A percentile compares a stretch with the other conserved stretches of the same genome.
phyloP scores from a whole-genome alignment of 2,797 vertebrate genomes.

The Chaunax sp. region DNA sequence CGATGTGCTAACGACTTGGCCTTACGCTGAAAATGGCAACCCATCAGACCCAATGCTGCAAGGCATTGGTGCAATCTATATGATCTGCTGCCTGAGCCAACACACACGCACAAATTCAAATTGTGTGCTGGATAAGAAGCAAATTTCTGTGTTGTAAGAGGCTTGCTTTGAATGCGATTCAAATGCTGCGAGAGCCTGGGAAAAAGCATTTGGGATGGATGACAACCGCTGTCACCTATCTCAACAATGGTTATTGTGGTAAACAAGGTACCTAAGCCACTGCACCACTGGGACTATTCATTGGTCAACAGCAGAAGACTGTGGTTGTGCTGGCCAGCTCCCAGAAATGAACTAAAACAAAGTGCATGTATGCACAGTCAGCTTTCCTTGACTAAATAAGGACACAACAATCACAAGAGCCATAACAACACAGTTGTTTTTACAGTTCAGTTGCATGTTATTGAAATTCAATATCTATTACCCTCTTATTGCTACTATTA shows the following conservation, averaged over 20 bases:
- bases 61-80: conserved; percentile 41
- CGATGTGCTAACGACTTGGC: conserved; percentile 69
- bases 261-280: conserved; percentile 52
- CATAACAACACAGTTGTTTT: background rate
- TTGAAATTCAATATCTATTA: background rate
- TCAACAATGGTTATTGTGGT: conserved; percentile 48
- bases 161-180: conserved; percentile 44
- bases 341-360: conserved; percentile 19
- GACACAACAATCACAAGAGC: background rate
- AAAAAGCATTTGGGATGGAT: conserved; percentile 45
- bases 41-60: conserved; percentile 41
- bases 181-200: conserved; percentile 30
- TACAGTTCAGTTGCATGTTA: background rate
- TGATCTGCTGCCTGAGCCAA: conserved; percentile 35
- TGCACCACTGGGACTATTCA: conserved; percentile 40
- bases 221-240: conserved; percentile 45
- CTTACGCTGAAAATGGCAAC: conserved; percentile 39
- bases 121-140: conserved; percentile 15
- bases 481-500: background rate
- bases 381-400: conserved; percentile 9
- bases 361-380: conserved; percentile 15
- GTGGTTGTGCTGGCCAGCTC: conserved; percentile 12
- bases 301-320: conserved; percentile 35
- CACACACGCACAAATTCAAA: conserved; percentile 15
- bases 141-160: conserved; percentile 40